Conservation (phyloP, 2,113 vertebrate species). For the Helogale parvula region DNA sequence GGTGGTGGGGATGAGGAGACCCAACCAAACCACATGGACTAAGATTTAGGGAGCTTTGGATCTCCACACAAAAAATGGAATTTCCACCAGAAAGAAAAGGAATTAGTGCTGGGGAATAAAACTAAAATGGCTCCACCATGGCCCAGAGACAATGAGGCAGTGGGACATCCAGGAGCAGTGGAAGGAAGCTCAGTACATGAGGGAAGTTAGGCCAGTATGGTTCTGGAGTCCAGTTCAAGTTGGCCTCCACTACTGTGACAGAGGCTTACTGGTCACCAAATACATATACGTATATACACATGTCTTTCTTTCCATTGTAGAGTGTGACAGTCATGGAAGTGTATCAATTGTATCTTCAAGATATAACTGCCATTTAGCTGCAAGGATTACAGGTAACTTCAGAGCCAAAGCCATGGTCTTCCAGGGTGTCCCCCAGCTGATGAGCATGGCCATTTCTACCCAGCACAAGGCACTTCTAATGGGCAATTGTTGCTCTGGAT, state of each 20-base stretch:
- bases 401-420: not conserved
- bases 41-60: not conserved
- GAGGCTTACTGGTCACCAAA: not conserved
- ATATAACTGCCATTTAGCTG: not conserved
- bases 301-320: not conserved
- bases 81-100: not conserved
- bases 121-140: not conserved
- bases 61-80: not conserved
- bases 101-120: not conserved
- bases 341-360: not conserved
- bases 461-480: rapidly evolving
- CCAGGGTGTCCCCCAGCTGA: not conserved
- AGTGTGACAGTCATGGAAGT: not conserved
- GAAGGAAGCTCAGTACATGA: not conserved
- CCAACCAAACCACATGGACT: not conserved
- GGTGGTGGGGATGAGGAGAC: too few species aligned
- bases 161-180: not conserved
- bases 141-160: not conserved
- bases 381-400: not conserved
- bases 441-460: not conserved
- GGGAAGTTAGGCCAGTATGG: not conserved
- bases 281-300: not conserved
- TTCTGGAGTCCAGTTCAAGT: not conserved
- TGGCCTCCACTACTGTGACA: not conserved
- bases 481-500: not conserved